Evolutionary conservation across 2,113 vertebrate species (phyloP), one percentile per base, ranked within the genome.

Genomic region (Platysteira castanea): DNA sequence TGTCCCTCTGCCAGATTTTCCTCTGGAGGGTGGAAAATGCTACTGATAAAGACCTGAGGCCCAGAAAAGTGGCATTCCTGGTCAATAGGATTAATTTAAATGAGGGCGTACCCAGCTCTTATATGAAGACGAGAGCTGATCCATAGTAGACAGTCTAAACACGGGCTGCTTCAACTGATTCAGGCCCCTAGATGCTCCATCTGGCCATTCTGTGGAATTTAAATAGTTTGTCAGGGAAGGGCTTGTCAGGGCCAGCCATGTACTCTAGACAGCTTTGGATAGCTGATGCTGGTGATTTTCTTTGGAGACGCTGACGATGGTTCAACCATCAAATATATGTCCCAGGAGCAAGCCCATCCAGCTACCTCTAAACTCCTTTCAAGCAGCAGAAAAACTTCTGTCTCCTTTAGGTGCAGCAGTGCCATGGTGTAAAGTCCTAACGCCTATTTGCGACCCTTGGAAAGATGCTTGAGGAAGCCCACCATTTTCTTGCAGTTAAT

Each of bases 241-340:
- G 12, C 41, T 88, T 79, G 22, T 56, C 41, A 53, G 24, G 28
- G 37, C 28, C 3, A 6, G 49, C 54, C 11, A 2, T 6, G 7
- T 60, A 50, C 54, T 42, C 44, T 70, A 16, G 18, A 8, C 28
- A 39, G 27, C 24, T 78, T 33, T 24, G 41, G 39, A 33, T 26
- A 35, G 60, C 49, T 87, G 65, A 21, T 63, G 42, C 15, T 74
- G 24, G 17, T 90, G 35, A 19, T 61, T 81, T 80, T 52, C n/a
- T 81, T n/a, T 42, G 37, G 46, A 70, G 52, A 37, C 0, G 1
- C 10, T 59, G 52, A 9, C 0, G 1, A 14, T 22, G 20, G 21
- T 64, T 87, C 33, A 75, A 7, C 44, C 13, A 67, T 80, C 15
- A 52, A 61, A 42, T 52, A 5, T 2, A 4, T 61, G 63, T 82